Conservation (phyloP, 2,888 invertebrate species). For the Leucania comma region DNA sequence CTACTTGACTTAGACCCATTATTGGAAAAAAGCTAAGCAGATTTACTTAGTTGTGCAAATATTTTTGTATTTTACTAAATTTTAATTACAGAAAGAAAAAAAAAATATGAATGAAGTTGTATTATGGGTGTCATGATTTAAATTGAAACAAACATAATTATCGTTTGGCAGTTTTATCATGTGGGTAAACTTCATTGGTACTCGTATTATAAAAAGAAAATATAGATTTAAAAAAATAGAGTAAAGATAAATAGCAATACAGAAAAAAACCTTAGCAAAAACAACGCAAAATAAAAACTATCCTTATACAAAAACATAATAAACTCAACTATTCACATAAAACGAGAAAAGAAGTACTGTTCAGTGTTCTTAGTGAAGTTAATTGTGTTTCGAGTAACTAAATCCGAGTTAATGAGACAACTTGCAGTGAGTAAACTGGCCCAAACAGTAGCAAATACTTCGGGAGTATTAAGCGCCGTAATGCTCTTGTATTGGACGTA, state of each 20-base stretch:
- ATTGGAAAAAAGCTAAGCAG: background rate
- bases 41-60: no score
- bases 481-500: conserved; percentile 56
- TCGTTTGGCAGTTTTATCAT: no score
- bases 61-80: no score
- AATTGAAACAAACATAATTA: no score
- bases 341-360: conserved; percentile 53
- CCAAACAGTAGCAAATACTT: conserved; percentile 64
- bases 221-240: no score
- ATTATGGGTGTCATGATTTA: no score
- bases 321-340: conserved; percentile 55
- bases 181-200: no score
- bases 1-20: background rate
- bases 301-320: conserved; percentile 29
- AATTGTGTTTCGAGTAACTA: conserved; percentile 75
- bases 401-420: conserved; percentile 79
- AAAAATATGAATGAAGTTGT: no score
- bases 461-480: conserved; percentile 60
- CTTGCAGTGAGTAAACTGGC: conserved; percentile 67
- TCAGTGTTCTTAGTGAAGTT: conserved; percentile 68
- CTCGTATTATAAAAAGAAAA: no score
- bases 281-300: background rate
- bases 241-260: no score
- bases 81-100: no score
- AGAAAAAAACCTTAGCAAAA: background rate